Evolutionary conservation across 2,888 invertebrate species (phyloP).

Genomic region (Doris montereyensis): DNA sequence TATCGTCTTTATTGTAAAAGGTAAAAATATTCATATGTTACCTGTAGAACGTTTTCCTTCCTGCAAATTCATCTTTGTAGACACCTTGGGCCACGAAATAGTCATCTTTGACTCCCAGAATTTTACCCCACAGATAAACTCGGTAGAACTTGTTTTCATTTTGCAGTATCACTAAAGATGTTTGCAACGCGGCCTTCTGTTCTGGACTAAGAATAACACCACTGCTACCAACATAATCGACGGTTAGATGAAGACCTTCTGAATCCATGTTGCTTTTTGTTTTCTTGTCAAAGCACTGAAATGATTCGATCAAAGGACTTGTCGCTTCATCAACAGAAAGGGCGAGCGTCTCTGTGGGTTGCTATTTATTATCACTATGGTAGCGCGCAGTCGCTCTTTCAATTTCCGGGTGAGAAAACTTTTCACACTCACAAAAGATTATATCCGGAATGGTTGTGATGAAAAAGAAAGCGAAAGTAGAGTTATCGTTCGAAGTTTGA

Average conservation of each 20-base stretch:
- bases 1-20: neutral
- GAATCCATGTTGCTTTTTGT: constrained; percentile 78
- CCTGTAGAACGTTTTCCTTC: constrained; percentile 86
- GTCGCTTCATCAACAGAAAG: no score
- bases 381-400: constrained; percentile 7
- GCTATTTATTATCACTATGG: constrained; percentile 37
- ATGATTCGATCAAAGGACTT: no score
- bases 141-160: constrained; percentile 87
- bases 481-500: no score
- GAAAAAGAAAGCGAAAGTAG: constrained; percentile 3
- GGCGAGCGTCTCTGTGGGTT: constrained; percentile 5
- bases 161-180: constrained; percentile 84
- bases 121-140: constrained; percentile 90
- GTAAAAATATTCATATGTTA: constrained; percentile 63
- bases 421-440: neutral
- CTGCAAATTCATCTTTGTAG: constrained; percentile 81
- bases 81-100: constrained; percentile 89
- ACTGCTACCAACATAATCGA: constrained; percentile 77
- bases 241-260: constrained; percentile 74
- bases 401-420: no score
- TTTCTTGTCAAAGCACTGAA: no score
- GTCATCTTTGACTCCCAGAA: constrained; percentile 83
- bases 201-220: constrained; percentile 84
- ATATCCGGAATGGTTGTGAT: neutral
- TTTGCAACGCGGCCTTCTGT: constrained; percentile 80